Percentiles rank a stretch among this genome's conserved stretches.
phyloP scores from a whole-genome alignment of 2,888 invertebrate genomes.

The Drosophila cracens region DNA sequence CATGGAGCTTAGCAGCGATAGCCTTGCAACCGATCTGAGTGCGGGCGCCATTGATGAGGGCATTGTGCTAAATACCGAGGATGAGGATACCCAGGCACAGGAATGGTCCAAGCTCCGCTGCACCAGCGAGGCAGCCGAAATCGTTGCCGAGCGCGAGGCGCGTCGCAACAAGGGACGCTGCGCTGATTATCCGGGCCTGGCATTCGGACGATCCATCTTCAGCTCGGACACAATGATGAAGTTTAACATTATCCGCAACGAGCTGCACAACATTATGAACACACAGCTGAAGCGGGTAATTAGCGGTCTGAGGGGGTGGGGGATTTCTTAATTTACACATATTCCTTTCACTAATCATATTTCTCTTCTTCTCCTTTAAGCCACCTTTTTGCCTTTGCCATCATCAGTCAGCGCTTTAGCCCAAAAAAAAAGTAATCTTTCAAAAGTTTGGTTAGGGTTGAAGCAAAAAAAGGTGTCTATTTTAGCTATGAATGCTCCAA shows the following conservation, averaged over 20 bases:
- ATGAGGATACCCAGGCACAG: conserved; percentile 91
- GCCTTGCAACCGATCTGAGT: conserved; percentile 71
- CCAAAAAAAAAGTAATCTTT: conserved; percentile 1
- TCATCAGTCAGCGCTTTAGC: conserved; percentile 36
- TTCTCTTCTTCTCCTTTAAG: conserved; percentile 48
- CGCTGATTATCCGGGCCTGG: conserved; percentile 96
- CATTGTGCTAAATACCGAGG: conserved; percentile 85
- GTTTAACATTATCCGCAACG: conserved; percentile 98
- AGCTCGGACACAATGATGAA: conserved; percentile 99
- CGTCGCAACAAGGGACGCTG: conserved; percentile 91
- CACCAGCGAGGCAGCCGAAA: conserved; percentile 95
- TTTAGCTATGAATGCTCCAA: conserved; percentile 61
- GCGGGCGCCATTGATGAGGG: conserved; percentile 85
- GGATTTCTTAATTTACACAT: neutral
- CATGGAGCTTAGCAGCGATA: conserved; percentile 72
- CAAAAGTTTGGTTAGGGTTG: conserved; percentile 71
- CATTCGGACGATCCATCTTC: conserved; percentile 96
- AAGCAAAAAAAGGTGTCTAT: conserved; percentile 25
- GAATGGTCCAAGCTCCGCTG: conserved; percentile 94
- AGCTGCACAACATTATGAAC: conserved; percentile 98
- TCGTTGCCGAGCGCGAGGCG: conserved; percentile 93
- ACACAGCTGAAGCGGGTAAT: conserved; percentile 97
- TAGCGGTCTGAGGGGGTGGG: conserved; percentile 34
- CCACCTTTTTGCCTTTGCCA: conserved; percentile 35
- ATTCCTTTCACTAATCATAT: conserved; percentile 28